A percentile compares a stretch with the other conserved stretches of the same genome.
Evolutionary conservation across 2,797 vertebrate genomes (phyloP).

Genomic region (Tapera naevia): DNA sequence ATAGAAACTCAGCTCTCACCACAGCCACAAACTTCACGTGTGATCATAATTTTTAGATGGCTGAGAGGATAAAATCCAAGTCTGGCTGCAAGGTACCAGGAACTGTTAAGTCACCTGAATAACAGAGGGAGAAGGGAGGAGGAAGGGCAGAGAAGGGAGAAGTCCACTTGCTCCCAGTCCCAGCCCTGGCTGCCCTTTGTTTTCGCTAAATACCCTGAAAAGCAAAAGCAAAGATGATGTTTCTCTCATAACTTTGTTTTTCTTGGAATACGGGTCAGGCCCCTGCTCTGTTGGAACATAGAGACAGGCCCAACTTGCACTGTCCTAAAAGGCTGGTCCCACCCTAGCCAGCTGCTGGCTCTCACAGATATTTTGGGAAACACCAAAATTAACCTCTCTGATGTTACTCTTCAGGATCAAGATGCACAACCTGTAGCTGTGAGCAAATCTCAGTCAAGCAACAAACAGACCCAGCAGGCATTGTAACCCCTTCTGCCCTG

Average conservation of each 20-base stretch:
- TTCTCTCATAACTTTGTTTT: background rate
- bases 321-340: background rate
- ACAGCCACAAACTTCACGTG: background rate
- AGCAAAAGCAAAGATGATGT: background rate
- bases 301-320: background rate
- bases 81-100: background rate
- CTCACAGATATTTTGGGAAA: background rate
- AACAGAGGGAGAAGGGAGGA: background rate
- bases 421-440: background rate
- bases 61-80: background rate
- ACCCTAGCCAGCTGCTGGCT: background rate
- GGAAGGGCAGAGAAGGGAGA: background rate
- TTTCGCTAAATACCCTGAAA: background rate
- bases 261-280: background rate
- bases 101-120: background rate
- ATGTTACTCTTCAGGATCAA: background rate
- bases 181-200: background rate
- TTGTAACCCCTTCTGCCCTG: background rate
- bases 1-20: background rate
- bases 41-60: background rate
- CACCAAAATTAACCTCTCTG: background rate
- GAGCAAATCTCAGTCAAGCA: background rate
- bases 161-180: background rate
- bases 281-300: background rate
- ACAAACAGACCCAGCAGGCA: background rate